A percentile compares a stretch with the other conserved stretches of the same genome.
Conservation (phyloP, 2,888 invertebrate genomes). For the Alentia gelatinosa region DNA sequence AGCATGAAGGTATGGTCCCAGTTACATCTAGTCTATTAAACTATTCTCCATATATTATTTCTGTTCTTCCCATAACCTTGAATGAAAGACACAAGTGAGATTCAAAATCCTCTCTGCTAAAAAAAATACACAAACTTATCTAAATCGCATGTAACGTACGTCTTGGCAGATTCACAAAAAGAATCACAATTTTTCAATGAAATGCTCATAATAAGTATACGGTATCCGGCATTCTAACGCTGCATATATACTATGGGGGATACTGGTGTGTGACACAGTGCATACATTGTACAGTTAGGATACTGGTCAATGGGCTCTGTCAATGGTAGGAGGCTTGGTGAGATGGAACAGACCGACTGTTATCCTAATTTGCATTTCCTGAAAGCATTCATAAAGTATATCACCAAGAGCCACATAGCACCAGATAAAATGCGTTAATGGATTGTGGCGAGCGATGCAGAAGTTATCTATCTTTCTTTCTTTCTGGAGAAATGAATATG, state of each 20-base stretch:
- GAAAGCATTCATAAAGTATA: not conserved
- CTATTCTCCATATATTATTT: not conserved
- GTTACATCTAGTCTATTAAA: conserved; percentile 10
- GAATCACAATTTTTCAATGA: too few relatives aligned
- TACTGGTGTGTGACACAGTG: not conserved
- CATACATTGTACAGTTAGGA: too few relatives aligned
- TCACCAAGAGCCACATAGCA: not conserved
- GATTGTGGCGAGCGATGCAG: not conserved
- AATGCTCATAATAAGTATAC: not conserved
- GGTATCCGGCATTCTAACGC: not conserved
- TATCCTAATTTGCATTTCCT: not conserved
- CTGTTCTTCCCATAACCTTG: conserved; percentile 14
- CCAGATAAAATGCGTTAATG: not conserved
- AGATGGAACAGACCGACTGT: not conserved
- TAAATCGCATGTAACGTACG: too few relatives aligned
- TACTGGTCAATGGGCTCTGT: not conserved
- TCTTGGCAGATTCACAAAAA: too few relatives aligned
- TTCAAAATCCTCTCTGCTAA: conserved; percentile 28
- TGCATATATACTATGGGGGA: not conserved
- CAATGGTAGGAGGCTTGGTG: not conserved
- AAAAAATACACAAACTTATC: too few relatives aligned
- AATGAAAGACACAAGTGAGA: conserved; percentile 51
- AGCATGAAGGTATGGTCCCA: not conserved
- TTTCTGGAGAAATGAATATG: too few relatives aligned
- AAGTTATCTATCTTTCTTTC: not conserved